Conservation (phyloP, 2,113 vertebrate species). For the Coregonus clupeaformis region DNA sequence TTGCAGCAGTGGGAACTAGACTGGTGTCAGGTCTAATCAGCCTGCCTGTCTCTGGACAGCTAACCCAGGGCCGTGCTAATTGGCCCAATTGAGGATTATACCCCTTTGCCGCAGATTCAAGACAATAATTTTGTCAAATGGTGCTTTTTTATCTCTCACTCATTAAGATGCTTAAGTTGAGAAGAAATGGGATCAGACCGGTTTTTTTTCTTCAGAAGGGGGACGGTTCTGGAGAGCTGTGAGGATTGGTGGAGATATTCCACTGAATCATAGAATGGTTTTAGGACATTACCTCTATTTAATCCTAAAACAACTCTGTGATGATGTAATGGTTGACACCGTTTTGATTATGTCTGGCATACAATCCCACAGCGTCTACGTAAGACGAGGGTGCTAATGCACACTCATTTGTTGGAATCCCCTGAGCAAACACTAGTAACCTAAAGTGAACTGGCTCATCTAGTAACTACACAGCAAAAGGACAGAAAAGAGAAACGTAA, state of each 20-base stretch:
- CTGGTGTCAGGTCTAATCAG: constrained; percentile 91
- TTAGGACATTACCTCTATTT: constrained; percentile 59
- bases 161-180: constrained; percentile 86
- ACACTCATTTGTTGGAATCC: too few relatives aligned
- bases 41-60: constrained; percentile 75
- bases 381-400: too few relatives aligned
- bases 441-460: too few relatives aligned
- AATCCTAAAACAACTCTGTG: too few relatives aligned
- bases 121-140: constrained; percentile 91
- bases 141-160: constrained; percentile 76
- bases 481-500: too few relatives aligned
- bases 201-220: constrained; percentile 21
- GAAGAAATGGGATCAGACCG: constrained; percentile 84
- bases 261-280: too few relatives aligned
- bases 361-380: too few relatives aligned
- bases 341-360: too few relatives aligned
- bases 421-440: too few relatives aligned
- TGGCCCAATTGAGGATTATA: constrained; percentile 95
- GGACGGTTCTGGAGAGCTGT: not conserved
- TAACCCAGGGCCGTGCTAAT: constrained; percentile 86
- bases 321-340: too few relatives aligned
- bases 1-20: constrained; percentile 90
- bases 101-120: constrained; percentile 85
- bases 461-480: too few relatives aligned
- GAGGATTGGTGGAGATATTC: not conserved